These are phyloP conservation scores for Pampusana beccarii DNA, from an alignment of 2,113 vertebrate genomes.

Conservation along the genomic window DNA sequence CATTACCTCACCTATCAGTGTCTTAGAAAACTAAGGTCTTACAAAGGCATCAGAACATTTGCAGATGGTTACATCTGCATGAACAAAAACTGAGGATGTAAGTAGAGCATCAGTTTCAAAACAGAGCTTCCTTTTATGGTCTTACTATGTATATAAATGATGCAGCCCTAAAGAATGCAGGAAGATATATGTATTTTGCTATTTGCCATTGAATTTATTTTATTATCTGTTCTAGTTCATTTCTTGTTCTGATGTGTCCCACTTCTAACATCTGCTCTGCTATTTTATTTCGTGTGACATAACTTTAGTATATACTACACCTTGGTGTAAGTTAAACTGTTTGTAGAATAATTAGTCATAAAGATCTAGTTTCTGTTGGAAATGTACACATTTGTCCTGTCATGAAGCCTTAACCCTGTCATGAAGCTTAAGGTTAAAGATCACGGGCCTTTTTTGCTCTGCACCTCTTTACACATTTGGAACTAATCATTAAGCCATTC, in stretches of 20 bases:
- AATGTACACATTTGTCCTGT: background rate
- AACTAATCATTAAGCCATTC: background rate
- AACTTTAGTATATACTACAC: background rate
- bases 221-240: background rate
- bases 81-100: background rate
- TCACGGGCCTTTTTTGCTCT: background rate
- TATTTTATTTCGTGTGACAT: background rate
- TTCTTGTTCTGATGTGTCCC: background rate
- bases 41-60: background rate
- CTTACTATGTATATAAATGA: background rate
- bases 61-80: background rate
- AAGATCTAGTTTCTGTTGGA: background rate
- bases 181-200: background rate
- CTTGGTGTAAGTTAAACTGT: background rate
- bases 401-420: background rate
- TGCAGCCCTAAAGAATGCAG: background rate
- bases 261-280: background rate
- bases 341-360: background rate
- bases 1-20: background rate
- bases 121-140: background rate
- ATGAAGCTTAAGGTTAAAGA: background rate
- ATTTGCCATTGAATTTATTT: background rate
- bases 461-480: background rate
- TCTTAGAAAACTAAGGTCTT: background rate
- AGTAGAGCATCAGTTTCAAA: background rate